These are phyloP conservation scores for Leucoma salicis DNA, from an alignment of 2,888 invertebrate genomes.

Conservation along the genomic window DNA sequence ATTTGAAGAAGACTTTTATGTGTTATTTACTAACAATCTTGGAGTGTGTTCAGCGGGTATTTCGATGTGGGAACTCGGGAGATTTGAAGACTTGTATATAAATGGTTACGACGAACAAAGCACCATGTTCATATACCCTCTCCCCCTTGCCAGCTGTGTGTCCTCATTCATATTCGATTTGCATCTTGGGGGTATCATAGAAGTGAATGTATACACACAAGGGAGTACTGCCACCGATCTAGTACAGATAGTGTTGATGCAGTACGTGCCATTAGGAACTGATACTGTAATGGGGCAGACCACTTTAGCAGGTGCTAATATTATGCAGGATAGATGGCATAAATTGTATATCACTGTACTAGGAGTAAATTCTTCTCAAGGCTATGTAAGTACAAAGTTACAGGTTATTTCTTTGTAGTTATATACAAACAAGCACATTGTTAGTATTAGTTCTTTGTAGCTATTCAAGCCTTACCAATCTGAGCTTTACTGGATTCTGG, in stretches of 20 bases:
- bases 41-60: background rate
- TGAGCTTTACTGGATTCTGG: no score
- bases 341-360: slow-evolving; percentile 24
- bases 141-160: slow-evolving; percentile 32
- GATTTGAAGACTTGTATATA: slow-evolving; percentile 11
- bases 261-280: slow-evolving; percentile 8
- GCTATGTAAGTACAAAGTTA: slow-evolving; percentile 47
- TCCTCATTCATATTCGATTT: slow-evolving; percentile 39
- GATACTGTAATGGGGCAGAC: background rate
- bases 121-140: slow-evolving; percentile 36
- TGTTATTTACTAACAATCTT: slow-evolving; percentile 33
- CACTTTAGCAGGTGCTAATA: background rate
- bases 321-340: slow-evolving; percentile 33
- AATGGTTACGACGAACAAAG: slow-evolving; percentile 34
- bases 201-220: slow-evolving; percentile 45
- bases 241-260: slow-evolving; percentile 38
- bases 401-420: no score
- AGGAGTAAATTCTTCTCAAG: slow-evolving; percentile 24
- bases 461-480: no score
- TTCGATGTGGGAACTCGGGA: slow-evolving; percentile 27
- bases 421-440: no score
- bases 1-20: slow-evolving; percentile 42
- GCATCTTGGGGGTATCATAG: slow-evolving; percentile 38
- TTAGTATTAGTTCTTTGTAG: no score
- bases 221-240: slow-evolving; percentile 24